Evolutionary conservation across 2,797 vertebrate genomes (phyloP), one percentile per base, ranked within the genome.

Genomic region (Clamator glandarius): DNA sequence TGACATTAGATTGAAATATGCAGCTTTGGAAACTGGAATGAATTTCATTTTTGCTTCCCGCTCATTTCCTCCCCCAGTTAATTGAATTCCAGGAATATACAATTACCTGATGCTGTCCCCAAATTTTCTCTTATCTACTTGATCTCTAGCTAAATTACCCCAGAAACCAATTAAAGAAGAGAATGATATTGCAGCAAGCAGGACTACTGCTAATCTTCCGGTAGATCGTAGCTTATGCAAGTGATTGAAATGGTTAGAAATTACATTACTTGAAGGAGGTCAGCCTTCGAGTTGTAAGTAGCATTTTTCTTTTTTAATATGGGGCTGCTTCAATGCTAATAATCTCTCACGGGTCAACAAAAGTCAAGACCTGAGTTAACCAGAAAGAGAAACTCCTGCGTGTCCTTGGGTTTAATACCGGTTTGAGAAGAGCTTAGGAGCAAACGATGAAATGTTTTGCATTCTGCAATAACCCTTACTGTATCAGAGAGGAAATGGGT

Each of bases 341-440:
- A 74, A 92, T 26, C 91, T 87, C 77, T 57, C 54, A 12, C 15
- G 7, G 93, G 93, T 93, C 87, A 91, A 84, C 66, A 84, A 44
- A 94, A 95, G 96, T 72, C 95, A 86, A 62, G 95, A 68, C 59
- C 92, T n/a, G 72, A 33, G 80, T 90, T 86, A 94, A 93, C 73
- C 90, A 96, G 91, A 91, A 93, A 89, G 78, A 72, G 94, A 92
- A 96, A 92, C 78, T 95, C 88, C 82, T 39, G 80, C 1, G 0
- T 28, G 80, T 76, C 76, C 94, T 95, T 90, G 93, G 77, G 36
- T 74, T 80, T 91, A 76, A 81, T 72, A 33, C 8, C 1, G 5
- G 63, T 63, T 16, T 36, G 68, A 7, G 5, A 93, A 73, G 72
- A 67, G 88, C 86, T 66, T 39, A 80, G 83, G 78, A 75, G 73